Base-by-base conservation (phyloP, 2,113 vertebrate species). In the Cebus imitator region DNA sequence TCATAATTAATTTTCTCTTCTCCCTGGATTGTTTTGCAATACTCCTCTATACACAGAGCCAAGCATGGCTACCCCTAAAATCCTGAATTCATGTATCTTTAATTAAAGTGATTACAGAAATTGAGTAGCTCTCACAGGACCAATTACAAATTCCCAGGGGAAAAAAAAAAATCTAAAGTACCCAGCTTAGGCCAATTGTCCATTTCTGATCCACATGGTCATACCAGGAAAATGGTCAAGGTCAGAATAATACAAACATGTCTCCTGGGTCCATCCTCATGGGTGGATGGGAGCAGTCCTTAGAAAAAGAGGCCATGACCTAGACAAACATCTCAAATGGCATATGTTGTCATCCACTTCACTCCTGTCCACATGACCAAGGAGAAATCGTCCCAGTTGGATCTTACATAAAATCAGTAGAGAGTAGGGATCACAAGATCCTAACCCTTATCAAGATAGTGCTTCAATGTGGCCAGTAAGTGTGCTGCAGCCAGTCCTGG, bases 41-140 rank as follows among this genome's bases (percentile, higher is more conserved):
- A 52, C 21, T 95, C n/a, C 43, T 75, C 4, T 78, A 70, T n/a
- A 92, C 50, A 86, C 37, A 91, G 76, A 95, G 45, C 73, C 81
- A 84, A 87, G 70, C 37, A 57, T 40, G 50, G 64, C 50, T 58
- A 89, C 68, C 76, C 52, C 82, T 48, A 95, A 40, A 73, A 58
- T 91, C 23, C 73, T 92, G 45, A 93, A 96, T 70, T 82, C 68
- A 82, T 20, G 40, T 83, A 70, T 94, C 85, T 95, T 96, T 87
- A 96, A 90, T 96, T 92, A 92, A 94, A 91, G 50, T n/a, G 20
- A 57, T 94, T 64, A 32, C 35, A 92, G 76, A 90, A 91, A 85
- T 20, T 25, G 21, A 82, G 50, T 68, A 48, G 61, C 30, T 95
- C 68, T 90, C 52, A 93, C 52, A 91, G 68, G 40, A 94, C 12